Evolutionary conservation across 2,888 invertebrate genomes (phyloP).

Genomic region (Tetragnatha montana): DNA sequence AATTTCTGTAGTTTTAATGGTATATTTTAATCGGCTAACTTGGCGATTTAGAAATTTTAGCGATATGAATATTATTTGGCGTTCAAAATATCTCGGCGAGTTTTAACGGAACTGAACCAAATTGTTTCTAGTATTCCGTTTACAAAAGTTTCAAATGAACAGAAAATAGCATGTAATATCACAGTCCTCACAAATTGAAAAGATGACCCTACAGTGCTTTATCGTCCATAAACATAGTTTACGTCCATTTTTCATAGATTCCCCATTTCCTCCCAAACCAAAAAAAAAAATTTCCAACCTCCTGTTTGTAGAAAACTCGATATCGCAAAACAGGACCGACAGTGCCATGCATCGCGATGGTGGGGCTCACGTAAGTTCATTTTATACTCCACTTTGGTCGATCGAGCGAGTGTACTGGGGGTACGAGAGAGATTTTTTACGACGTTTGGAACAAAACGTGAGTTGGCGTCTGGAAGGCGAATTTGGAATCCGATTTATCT

Average conservation of each 20-base stretch:
- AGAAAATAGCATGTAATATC: too few relatives aligned
- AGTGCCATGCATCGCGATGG: slow-evolving; percentile 26
- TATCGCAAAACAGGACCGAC: slow-evolving; percentile 15
- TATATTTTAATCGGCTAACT: too few relatives aligned
- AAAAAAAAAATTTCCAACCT: slow-evolving; percentile 21
- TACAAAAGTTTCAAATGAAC: too few relatives aligned
- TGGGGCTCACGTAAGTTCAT: slow-evolving; percentile 43
- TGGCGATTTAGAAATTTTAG: too few relatives aligned
- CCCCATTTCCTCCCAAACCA: slow-evolving; percentile 24
- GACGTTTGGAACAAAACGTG: slow-evolving; percentile 24
- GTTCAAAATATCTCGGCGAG: too few relatives aligned
- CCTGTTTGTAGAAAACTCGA: slow-evolving; percentile 13
- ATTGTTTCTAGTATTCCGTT: too few relatives aligned
- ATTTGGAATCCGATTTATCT: slow-evolving; percentile 31
- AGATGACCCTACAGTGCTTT: not conserved
- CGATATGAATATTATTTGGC: too few relatives aligned
- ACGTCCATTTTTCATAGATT: not conserved
- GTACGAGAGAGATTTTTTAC: slow-evolving; percentile 24
- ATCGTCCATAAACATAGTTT: not conserved
- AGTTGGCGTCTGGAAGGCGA: slow-evolving; percentile 36
- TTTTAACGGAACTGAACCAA: too few relatives aligned
- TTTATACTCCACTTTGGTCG: slow-evolving; percentile 35
- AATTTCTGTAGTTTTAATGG: too few relatives aligned
- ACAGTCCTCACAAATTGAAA: too few relatives aligned
- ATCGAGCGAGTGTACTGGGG: slow-evolving; percentile 11